Base-by-base conservation (phyloP, 2,888 invertebrate species). In the Ramazzottius varieornatus region DNA sequence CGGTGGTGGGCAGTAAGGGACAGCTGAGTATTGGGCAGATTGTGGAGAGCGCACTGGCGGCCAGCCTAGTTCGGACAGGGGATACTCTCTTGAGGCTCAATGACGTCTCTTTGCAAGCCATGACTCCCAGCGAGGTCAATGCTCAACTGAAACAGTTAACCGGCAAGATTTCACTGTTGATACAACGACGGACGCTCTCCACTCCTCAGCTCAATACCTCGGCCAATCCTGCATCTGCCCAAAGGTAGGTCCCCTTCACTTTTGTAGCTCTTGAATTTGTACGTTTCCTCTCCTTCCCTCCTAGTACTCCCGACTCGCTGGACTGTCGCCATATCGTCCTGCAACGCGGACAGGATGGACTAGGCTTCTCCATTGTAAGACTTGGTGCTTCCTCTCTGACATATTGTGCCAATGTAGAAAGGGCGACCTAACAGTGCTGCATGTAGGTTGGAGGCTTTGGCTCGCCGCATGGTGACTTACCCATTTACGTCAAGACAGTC, bases 281-380 rank as follows among this genome's bases (percentile, higher is more conserved):
- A n/a, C n/a, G n/a, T n/a, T n/a, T n/a, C n/a, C n/a, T n/a, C n/a
- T n/a, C n/a, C n/a, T n/a, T n/a, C n/a, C n/a, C n/a, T n/a, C n/a
- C n/a, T n/a, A n/a, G n/a, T n/a, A n/a, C n/a, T n/a, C n/a, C n/a
- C n/a, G n/a, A n/a, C n/a, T n/a, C 20, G 29, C 54, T 24, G n/a
- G 54, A 68, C 65, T 69, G 68, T 54, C 74, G 73, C 66, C 75
- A 72, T 63, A 76, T 81, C 67, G 70, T 73, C 46, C 72, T 81
- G 69, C 77, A 78, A 67, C 73, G 80, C 63, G 80, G 80, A 29
- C 71, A 74, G 29, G 80, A 80, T 65, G 80, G 81, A 1, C 75
- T 81, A 46, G 81, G 81, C 24, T 81, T 81, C 72, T 79, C 79
- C 65, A 79, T 81, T 40, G 80, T 81, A 1, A 80, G 80, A 32